Evolutionary conservation across 2,797 vertebrate genomes (phyloP).

Genomic region (Poeciliopsis gracilis): DNA sequence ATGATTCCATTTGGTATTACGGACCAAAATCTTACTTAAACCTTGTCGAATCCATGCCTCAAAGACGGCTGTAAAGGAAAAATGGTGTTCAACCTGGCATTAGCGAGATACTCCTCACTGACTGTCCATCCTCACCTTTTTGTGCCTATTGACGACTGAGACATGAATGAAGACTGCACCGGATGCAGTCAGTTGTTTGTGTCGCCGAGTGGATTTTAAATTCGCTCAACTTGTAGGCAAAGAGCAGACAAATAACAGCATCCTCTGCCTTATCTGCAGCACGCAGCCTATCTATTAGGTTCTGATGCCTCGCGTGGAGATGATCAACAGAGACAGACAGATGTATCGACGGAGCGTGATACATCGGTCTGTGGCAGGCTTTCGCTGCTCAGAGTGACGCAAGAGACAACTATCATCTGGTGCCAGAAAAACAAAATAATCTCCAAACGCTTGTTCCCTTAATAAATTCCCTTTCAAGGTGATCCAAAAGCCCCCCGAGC

Average conservation of each 20-base stretch:
- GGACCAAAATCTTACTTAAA: not conserved
- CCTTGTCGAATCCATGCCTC: not conserved
- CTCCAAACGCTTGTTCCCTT: not conserved
- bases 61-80: not conserved
- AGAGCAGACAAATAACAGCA: not conserved
- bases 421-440: not conserved
- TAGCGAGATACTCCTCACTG: not conserved
- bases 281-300: not conserved
- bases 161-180: not conserved
- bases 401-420: slow-evolving; percentile 4
- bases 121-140: not conserved
- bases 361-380: not conserved
- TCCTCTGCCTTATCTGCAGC: slow-evolving; percentile 1
- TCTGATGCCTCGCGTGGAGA: not conserved
- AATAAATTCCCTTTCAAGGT: not conserved
- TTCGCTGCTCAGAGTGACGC: not conserved
- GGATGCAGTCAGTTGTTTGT: not conserved
- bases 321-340: slow-evolving; percentile 1
- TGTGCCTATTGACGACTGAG: not conserved
- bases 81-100: not conserved
- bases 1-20: not conserved
- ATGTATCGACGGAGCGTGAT: slow-evolving; percentile 1
- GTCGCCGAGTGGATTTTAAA: not conserved
- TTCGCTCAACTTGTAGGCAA: not conserved
- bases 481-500: not conserved